Conservation (phyloP, 1,140 invertebrate genomes). For the Trachymyrmex cornetzi region DNA sequence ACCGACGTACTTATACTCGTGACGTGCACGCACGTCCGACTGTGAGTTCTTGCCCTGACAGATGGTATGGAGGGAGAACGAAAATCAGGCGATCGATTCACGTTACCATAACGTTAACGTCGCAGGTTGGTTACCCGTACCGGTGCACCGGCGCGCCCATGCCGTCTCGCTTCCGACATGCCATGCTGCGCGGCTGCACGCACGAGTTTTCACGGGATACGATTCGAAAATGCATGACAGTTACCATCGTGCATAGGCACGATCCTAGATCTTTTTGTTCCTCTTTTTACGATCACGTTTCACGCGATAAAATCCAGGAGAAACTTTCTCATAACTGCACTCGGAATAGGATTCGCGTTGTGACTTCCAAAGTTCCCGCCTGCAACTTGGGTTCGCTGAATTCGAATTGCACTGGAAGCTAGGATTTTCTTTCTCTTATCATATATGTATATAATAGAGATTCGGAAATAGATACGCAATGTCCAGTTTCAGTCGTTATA, state of each 20-base stretch:
- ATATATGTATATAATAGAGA: not conserved
- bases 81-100: slow-evolving; percentile 69
- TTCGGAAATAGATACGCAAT: not conserved
- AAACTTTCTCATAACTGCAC: slow-evolving; percentile 6
- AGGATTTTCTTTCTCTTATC: not conserved
- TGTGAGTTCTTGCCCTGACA: slow-evolving; percentile 50
- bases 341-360: not conserved
- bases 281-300: not conserved
- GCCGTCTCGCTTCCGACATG: slow-evolving; percentile 62
- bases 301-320: not conserved
- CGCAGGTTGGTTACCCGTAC: slow-evolving; percentile 62
- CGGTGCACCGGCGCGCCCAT: slow-evolving; percentile 61
- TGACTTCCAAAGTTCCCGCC: slow-evolving; percentile 12
- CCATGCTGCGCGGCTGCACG: slow-evolving; percentile 44
- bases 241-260: not conserved
- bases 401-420: not conserved
- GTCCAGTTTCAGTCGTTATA: not conserved
- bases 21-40: slow-evolving; percentile 55
- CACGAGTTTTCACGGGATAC: slow-evolving; percentile 29
- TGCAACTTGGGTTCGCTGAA: slow-evolving; percentile 6
- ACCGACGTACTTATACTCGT: slow-evolving; percentile 2
- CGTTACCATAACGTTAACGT: slow-evolving; percentile 74
- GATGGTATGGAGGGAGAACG: slow-evolving; percentile 19
- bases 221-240: slow-evolving; percentile 12
- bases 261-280: not conserved